Base-by-base conservation (phyloP, 1,140 invertebrate species). In the Drosophila tristis region DNA sequence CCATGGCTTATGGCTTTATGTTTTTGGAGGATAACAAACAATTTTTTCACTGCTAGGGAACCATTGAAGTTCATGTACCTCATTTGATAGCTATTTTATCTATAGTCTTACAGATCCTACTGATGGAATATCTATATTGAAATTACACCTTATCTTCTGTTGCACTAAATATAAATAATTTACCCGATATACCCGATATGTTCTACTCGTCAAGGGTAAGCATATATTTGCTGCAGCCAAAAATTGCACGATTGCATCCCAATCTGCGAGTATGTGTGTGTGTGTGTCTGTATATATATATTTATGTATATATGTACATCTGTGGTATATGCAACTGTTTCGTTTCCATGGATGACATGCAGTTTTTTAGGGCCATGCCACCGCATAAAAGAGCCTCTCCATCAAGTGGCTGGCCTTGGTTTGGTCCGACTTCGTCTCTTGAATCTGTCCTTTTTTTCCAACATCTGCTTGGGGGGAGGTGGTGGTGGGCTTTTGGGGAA, bases 331-430 rank as follows among this genome's bases (percentile, higher is more conserved):
- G 64, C 73, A 76, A 61, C 73, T 80, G 56, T 47, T 58, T 63
- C 42, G 63, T 48, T 48, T 61, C 58, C 55, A 61, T 53, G 74
- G 67, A 85, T 85, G 81, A 85, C 63, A 74, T 81, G 81, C 81
- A 80, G 9, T 85, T 75, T 75, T 85, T 85, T 85, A 81, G 81
- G 78, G 78, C 75, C 80, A 79, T 29, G 26, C 26, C 35, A 39
- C 71, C 60, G 68, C 53, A 47, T 43, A 43, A 58, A 74, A 31
- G 43, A 51, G 23, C 4, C 35, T 35, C 66, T 59, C 58, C 61
- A 50, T 75, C 54, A 65, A 85, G 78, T 87, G 25, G 81, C 45
- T 81, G 82, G 82, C 81, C 81, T 85, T 87, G 82, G 58, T 49
- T 60, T 49, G 67, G 39, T 58, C 62, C 56, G 44, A 50, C 61